Base-by-base conservation (phyloP, 2,888 invertebrate genomes). In the Habroteleia sp. region DNA sequence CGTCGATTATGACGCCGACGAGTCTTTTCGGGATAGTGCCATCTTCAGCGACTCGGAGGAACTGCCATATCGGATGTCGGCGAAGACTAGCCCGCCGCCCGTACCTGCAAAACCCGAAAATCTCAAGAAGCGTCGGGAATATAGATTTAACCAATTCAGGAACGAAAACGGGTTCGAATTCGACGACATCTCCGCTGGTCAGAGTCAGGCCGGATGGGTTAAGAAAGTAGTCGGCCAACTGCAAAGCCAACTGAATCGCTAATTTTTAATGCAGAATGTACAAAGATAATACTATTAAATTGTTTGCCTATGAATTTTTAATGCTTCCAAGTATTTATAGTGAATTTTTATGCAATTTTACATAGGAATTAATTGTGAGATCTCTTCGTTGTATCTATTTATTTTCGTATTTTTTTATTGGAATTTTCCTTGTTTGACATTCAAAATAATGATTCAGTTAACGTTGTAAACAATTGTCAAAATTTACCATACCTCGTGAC, bases 1-100 rank as follows among this genome's bases (percentile, higher is more conserved):
- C 25, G 86, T 91, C 58, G 91, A 92, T 66, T 91, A 90, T 23
- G 93, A 93, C 71, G 74, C 77, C 0, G 93, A 93, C 78, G 93
- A 92, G 77, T 91, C 92, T 0, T 95, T 95, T 82, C 91, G 95
- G 81, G 96, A 96, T 86, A 95, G 94, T 50, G 95, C 95, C 75
- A 94, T 95, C 80, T 95, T 95, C 86, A 95, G 95, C 75, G 95
- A 95, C 81, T 92, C 91, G 74, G 93, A 93, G 71, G 93, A 93
- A 1, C 66, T 80, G 0, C 58, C 81, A 17, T 68, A 31, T 11
- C 33, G 60, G 2, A 31, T 10, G n/a, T 20, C 35, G 14, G 14
- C n/a, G n/a, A 86, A 85, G 68, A 39, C 81, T 3, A 81, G 83
- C 0, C 87, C 87, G 1, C 85, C 87, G 0, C 80, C 87, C 5